These are phyloP conservation scores for Pterobdella sp. DNA, from an alignment of 2,888 invertebrate genomes.

Conservation along the genomic window DNA sequence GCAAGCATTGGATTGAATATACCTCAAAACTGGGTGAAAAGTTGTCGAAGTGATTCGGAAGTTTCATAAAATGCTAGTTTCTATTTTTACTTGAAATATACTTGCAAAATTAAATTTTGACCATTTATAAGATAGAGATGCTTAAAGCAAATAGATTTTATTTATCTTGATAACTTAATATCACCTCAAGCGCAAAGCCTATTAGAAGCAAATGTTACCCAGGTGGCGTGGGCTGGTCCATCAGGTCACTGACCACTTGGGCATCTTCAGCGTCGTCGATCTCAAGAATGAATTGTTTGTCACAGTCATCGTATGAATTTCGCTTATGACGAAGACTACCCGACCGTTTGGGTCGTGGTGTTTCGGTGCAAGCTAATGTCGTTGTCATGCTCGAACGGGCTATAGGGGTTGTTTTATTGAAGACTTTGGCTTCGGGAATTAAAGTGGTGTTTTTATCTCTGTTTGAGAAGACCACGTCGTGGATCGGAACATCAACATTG, in stretches of 20 bases:
- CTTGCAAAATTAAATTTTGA: too few relatives aligned
- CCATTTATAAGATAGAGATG: too few relatives aligned
- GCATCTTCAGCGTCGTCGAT: slow-evolving; percentile 75
- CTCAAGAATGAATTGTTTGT: slow-evolving; percentile 46
- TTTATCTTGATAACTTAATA: too few relatives aligned
- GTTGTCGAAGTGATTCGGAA: too few relatives aligned
- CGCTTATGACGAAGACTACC: neutral
- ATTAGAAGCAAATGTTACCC: too few relatives aligned
- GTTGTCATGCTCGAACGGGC: neutral
- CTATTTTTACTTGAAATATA: too few relatives aligned
- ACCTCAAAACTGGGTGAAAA: slow-evolving; percentile 72
- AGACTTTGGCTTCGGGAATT: neutral
- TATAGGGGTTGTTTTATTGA: neutral
- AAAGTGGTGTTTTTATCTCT: neutral
- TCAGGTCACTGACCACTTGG: slow-evolving; percentile 65
- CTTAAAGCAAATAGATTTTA: too few relatives aligned
- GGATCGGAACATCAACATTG: slow-evolving; percentile 10
- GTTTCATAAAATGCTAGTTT: too few relatives aligned
- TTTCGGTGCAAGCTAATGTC: neutral
- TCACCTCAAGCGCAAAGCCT: too few relatives aligned
- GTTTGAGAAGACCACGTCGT: neutral
- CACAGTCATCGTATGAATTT: neutral
- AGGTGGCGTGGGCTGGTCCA: slow-evolving; percentile 67
- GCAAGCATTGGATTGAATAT: slow-evolving; percentile 69
- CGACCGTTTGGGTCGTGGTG: neutral